phyloP scores from a whole-genome alignment of 2,888 invertebrate species.

The Tholera decimalis region DNA sequence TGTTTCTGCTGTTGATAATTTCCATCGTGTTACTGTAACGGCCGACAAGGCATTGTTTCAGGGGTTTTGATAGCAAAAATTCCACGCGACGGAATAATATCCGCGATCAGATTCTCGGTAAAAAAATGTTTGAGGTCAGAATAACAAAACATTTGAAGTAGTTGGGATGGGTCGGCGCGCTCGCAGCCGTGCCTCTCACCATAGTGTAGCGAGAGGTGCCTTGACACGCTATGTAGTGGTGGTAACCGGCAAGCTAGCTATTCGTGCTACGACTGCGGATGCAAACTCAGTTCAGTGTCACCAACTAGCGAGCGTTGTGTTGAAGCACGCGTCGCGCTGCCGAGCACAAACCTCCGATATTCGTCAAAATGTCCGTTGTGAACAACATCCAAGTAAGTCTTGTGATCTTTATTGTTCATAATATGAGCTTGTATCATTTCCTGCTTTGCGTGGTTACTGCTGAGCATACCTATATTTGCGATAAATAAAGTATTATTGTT shows the following conservation, averaged over 20 bases:
- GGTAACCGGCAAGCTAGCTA: slow-evolving; percentile 24
- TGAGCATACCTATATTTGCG: slow-evolving; percentile 18
- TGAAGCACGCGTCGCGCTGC: slow-evolving; percentile 39
- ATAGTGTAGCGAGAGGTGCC: slow-evolving; percentile 43
- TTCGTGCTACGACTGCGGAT: slow-evolving; percentile 41
- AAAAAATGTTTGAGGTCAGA: slow-evolving; percentile 25
- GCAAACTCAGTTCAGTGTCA: slow-evolving; percentile 55
- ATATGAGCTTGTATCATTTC: slow-evolving; percentile 13
- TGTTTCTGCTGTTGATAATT: neutral
- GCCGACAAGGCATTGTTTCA: neutral
- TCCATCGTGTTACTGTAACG: neutral
- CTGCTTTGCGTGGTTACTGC: slow-evolving; percentile 31
- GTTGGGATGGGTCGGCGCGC: slow-evolving; percentile 1
- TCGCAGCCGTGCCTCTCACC: slow-evolving; percentile 39
- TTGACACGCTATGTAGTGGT: slow-evolving; percentile 58
- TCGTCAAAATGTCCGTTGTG: slow-evolving; percentile 24
- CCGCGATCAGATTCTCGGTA: neutral
- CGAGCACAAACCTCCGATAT: slow-evolving; percentile 20
- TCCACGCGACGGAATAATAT: slow-evolving; percentile 6
- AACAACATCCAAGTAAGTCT: slow-evolving; percentile 40
- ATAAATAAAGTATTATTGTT: neutral
- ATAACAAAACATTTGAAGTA: slow-evolving; percentile 19
- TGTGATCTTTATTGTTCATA: neutral
- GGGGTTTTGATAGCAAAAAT: neutral
- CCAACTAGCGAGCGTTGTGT: slow-evolving; percentile 30